A percentile compares a stretch with the other conserved stretches of the same genome.
These are phyloP conservation scores for Hipposideros armiger DNA, from an alignment of 2,113 vertebrate species.

Conservation along the genomic window DNA sequence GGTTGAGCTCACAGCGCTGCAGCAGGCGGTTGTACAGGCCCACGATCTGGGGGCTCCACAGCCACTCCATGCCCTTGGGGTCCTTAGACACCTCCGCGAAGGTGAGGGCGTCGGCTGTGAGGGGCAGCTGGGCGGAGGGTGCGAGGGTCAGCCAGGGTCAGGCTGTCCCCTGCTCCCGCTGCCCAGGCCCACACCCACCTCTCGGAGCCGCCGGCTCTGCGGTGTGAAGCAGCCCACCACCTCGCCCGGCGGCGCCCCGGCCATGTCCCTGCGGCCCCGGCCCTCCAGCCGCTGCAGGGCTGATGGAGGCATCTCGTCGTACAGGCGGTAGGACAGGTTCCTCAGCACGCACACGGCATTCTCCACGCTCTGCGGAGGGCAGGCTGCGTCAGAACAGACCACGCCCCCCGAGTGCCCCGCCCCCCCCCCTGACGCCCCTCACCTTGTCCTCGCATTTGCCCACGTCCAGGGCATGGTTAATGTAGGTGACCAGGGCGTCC, in stretches of 20 bases:
- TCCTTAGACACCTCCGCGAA: slow-evolving; percentile 94
- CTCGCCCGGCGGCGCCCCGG: slow-evolving; percentile 82
- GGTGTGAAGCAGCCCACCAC: slow-evolving; percentile 95
- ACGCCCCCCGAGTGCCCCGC: accelerated
- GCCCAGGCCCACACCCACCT: slow-evolving; percentile 85
- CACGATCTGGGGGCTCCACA: slow-evolving; percentile 96
- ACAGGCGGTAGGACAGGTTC: slow-evolving; percentile 97
- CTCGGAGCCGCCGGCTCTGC: slow-evolving; percentile 91
- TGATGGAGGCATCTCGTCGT: slow-evolving; percentile 93
- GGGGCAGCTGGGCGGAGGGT: slow-evolving; percentile 81
- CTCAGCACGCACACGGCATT: slow-evolving; percentile 95
- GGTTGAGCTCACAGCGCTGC: slow-evolving; percentile 91
- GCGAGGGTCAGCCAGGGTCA: accelerated
- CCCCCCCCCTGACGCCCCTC: slow-evolving; percentile 37
- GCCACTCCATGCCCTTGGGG: slow-evolving; percentile 96
- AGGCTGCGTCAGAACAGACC: background rate
- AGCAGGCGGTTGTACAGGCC: slow-evolving; percentile 93
- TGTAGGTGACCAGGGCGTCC: slow-evolving; percentile 94
- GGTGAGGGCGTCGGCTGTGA: slow-evolving; percentile 90
- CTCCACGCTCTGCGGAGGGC: slow-evolving; percentile 92
- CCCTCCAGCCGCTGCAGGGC: slow-evolving; percentile 93
- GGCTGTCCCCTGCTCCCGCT: accelerated
- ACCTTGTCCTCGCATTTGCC: slow-evolving; percentile 95
- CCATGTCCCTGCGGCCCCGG: slow-evolving; percentile 84
- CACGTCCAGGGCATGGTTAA: slow-evolving; percentile 91